Percentiles rank a stretch among this genome's conserved stretches.
These are phyloP conservation scores for Drosophila arawakana DNA, from an alignment of 1,140 invertebrate species.

Conservation along the genomic window DNA sequence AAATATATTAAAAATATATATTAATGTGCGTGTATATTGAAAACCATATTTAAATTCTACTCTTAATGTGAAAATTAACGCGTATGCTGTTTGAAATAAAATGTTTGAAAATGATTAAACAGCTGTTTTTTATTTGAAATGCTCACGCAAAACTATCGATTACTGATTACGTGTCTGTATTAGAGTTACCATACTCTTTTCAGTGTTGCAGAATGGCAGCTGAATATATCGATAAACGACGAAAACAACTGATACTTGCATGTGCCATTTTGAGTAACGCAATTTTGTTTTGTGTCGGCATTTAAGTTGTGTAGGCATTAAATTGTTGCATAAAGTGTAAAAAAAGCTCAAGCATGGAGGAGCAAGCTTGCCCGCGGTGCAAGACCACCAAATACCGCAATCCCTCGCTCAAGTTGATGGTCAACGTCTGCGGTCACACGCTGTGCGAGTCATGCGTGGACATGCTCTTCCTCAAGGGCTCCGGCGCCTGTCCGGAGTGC, in stretches of 20 bases:
- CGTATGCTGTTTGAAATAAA: conserved; percentile 80
- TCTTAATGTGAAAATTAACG: conserved; percentile 76
- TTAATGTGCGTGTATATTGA: conserved; percentile 70
- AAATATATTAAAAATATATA: conserved; percentile 45
- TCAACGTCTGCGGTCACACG: conserved; percentile 99
- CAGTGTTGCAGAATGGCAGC: neutral
- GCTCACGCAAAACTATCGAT: conserved; percentile 10
- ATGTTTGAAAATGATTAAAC: conserved; percentile 57
- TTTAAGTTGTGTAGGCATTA: neutral
- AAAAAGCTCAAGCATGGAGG: conserved; percentile 88
- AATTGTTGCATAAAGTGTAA: neutral
- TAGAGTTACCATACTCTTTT: conserved; percentile 7
- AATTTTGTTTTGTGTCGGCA: conserved; percentile 18
- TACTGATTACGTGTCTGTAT: conserved; percentile 7
- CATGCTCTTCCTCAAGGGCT: conserved; percentile 87
- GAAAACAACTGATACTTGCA: conserved; percentile 12
- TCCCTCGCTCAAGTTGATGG: conserved; percentile 98
- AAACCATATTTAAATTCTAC: conserved; percentile 72
- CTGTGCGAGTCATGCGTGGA: conserved; percentile 93
- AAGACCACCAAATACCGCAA: conserved; percentile 99
- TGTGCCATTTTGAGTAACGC: conserved; percentile 27
- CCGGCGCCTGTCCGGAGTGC: conserved; percentile 96
- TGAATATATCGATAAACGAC: neutral
- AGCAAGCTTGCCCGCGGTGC: conserved; percentile 97
- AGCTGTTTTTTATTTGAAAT: neutral